Conservation (phyloP, 2,113 vertebrate genomes). For the Malurus alboscapulatus region DNA sequence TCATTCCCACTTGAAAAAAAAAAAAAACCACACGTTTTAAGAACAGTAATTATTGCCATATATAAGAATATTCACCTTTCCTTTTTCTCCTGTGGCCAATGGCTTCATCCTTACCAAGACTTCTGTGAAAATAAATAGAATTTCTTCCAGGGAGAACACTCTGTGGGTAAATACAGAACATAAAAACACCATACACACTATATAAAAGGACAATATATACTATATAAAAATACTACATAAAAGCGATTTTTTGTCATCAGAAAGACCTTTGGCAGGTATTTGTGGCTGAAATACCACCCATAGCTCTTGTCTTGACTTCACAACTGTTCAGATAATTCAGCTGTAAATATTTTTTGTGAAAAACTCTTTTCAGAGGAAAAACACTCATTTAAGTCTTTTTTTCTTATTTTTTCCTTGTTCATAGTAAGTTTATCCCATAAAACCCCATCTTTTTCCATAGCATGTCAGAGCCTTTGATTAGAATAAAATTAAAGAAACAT, state of each 20-base stretch:
- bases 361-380: neutral
- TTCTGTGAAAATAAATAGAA: neutral
- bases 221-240: neutral
- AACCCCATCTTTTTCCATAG: neutral
- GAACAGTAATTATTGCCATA: neutral
- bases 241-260: neutral
- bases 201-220: neutral
- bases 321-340: neutral
- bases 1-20: neutral
- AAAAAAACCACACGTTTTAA: neutral
- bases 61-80: neutral
- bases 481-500: neutral
- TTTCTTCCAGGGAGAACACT: neutral
- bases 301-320: neutral
- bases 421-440: fast-evolving
- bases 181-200: neutral
- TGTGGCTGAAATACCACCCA: neutral
- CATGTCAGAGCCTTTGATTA: neutral
- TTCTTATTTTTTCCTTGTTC: neutral
- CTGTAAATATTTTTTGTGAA: neutral
- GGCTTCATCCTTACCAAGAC: neutral
- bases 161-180: neutral
- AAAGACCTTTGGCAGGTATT: neutral
- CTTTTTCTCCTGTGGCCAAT: neutral
- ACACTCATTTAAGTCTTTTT: neutral